Base-by-base conservation (phyloP, 2,888 invertebrate species). In the Rhodophaea formosa region DNA sequence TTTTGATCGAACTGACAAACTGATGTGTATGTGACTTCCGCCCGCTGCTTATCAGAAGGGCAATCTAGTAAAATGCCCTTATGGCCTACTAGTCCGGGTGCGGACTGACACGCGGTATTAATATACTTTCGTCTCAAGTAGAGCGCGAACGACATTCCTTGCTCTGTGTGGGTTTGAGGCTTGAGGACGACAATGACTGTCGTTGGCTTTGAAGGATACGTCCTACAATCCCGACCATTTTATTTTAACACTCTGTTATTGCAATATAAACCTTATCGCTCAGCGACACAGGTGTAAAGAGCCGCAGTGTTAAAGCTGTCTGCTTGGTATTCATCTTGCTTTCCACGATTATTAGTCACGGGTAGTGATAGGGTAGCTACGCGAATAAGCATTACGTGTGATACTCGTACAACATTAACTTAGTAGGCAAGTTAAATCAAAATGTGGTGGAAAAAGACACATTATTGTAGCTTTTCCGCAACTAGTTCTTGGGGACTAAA, bases 241-340 rank as follows among this genome's bases (percentile, higher is more conserved):
- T 39, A 35, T 39, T 16, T 39, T 17, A 12, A 10, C 32, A 7
- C 15, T 35, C 16, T 6, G 39, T 7, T n/a, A n/a, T 29, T 5
- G 42, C 15, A 61, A 51, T 56, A 16, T 51, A 3, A 54, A 58
- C 56, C 61, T 63, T 62, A 53, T 39, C 7, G 2, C 10, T 10
- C 8, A 0, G 43, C 1, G 17, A 29, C 54, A 59, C 42, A 55
- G 56, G 30, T 47, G 52, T 43, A 10, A 7, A 3, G n/a, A 1
- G 8, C 58, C 8, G 54, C 15, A 39, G 8, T 8, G 15, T 12
- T 49, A 58, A 53, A 3, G n/a, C 59, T 47, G 57, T 53, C 64
- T 71, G 70, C 64, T 79, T 75, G 65, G 68, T 74, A 76, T 78
- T 77, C 74, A 74, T 67, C 69, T 61, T 59, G 60, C 63, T 63